Evolutionary conservation across 2,888 invertebrate genomes (phyloP), one percentile per base, ranked within the genome.

Genomic region (Morpho helenor): DNA sequence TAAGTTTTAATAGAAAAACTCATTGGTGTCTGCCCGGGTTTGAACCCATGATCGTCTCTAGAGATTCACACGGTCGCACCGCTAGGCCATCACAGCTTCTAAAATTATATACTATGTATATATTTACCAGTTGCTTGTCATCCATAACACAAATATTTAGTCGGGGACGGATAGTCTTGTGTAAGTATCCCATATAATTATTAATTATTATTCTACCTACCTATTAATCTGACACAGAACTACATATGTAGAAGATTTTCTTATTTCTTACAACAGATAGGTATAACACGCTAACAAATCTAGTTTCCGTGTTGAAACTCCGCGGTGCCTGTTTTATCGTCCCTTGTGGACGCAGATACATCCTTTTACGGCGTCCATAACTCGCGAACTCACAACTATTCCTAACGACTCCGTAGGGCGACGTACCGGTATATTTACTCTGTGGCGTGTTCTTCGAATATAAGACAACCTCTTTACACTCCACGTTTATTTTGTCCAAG

Each of bases 291-390:
- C 68, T 52, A 70, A 67, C 66, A 75, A 72, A 68, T 69, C 71
- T 67, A 71, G 77, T 80, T 82, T 78, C 77, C 77, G 73, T 76
- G 78, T 79, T 72, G 68, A 69, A 73, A 69, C 73, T 73, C 70
- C 67, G 68, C 61, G 62, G 70, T 69, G 73, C 63, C 74, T 74
- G 77, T 72, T 82, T 85, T 85, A 85, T 84, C 80, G 82, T 73
- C 65, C 65, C 69, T 68, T 71, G 76, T 74, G 72, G 72, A 70
- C 68, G 70, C 71, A 73, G 77, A 80, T 77, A 84, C 83, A 81
- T 85, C 82, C 82, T 77, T 80, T 80, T 78, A 80, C 74, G 73
- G 76, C 60, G 70, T 56, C 73, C 72, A 77, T 84, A 84, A 84
- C 70, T 84, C 75, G 65, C 72, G 68, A 66, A 74, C 76, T 73